Percentiles rank a stretch among this genome's conserved stretches.
Evolutionary conservation across 23 tunicate species (phyloP).

Genomic region (Trididemnum miniatum): DNA sequence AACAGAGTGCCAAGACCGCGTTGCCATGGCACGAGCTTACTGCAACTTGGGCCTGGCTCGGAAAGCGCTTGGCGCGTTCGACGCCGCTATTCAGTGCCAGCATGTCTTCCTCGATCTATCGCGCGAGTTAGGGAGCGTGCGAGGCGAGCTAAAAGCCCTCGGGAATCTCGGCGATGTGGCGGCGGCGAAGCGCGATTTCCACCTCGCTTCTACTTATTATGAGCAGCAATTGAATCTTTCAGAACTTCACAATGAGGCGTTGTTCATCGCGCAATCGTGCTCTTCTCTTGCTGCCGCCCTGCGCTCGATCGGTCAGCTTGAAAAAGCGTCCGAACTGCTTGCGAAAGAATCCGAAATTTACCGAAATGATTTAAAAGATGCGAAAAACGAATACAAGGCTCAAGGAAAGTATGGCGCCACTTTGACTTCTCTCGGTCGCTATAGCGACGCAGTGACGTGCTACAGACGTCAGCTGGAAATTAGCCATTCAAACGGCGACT

Average conservation of each 20-base stretch:
- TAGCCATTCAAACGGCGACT: slow-evolving; percentile 18
- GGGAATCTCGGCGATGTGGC: slow-evolving; percentile 82
- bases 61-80: slow-evolving; percentile 42
- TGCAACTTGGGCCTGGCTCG: slow-evolving; percentile 81
- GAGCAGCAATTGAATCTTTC: slow-evolving; percentile 59
- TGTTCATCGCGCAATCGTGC: slow-evolving; percentile 59
- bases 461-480: slow-evolving; percentile 69
- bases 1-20: slow-evolving; percentile 33
- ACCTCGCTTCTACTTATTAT: slow-evolving; percentile 50
- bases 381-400: slow-evolving; percentile 74
- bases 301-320: slow-evolving; percentile 31
- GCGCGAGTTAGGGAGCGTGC: slow-evolving; percentile 52
- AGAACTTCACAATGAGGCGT: slow-evolving; percentile 28
- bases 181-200: slow-evolving; percentile 25
- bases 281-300: slow-evolving; percentile 51
- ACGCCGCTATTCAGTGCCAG: slow-evolving; percentile 68
- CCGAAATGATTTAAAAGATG: slow-evolving; percentile 39
- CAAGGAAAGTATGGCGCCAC: slow-evolving; percentile 73
- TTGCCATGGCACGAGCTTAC: slow-evolving; percentile 76
- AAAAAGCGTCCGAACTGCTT: slow-evolving; percentile 42
- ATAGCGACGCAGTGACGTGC: slow-evolving; percentile 44
- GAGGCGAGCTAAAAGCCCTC: slow-evolving; percentile 69
- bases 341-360: slow-evolving; percentile 52
- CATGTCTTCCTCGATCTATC: slow-evolving; percentile 46
- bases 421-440: slow-evolving; percentile 51